Base-by-base conservation (phyloP, 1,140 invertebrate species). In the Cylas formicarius region DNA sequence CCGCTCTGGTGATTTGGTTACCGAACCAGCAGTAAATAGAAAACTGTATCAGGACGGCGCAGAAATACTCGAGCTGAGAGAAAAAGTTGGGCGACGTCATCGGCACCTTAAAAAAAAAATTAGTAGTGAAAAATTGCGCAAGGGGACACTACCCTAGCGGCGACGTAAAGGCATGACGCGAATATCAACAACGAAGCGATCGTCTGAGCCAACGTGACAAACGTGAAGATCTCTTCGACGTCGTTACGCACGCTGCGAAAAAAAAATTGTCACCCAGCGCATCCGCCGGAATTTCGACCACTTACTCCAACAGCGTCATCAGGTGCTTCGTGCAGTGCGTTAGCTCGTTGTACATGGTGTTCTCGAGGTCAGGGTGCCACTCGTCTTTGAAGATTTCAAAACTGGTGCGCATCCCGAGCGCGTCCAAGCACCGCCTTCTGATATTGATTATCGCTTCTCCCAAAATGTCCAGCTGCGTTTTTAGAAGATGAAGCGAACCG, bases 11-110 rank as follows among this genome's bases (percentile, higher is more conserved):
- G 4, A 62, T 52, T 42, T 55, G 44, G 39, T 62, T 60, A 34
- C 60, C 60, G 35, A 56, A 61, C 49, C 50, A 61, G 20, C 54
- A 62, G 23, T 60, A 58, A 17, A 62, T 10, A 1, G 47, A 46
- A 17, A 62, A 50, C 46, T 62, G 53, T 23, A 48, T 40, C 16
- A 49, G 41, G 17, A 57, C 52, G 2, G 58, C 56, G 1, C 46
- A 28, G 22, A 56, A 53, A 31, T 57, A 60, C 28, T 55, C 40
- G 13, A 54, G 11, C 38, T 55, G 43, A 10, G 45, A 46, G 17
- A 46, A 48, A 43, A 57, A 57, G 19, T 39, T 45, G 9, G 50
- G 50, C 4, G 52, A 52, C 8, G 18, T 41, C 20, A 50, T 33
- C 9, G 48, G 46, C 13, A 49, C 43, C 55, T 57, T 35, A 35